Percentiles rank a stretch among this genome's conserved stretches.
phyloP scores from a whole-genome alignment of 1,140 invertebrate genomes.

The Drosophila sturtevanti region DNA sequence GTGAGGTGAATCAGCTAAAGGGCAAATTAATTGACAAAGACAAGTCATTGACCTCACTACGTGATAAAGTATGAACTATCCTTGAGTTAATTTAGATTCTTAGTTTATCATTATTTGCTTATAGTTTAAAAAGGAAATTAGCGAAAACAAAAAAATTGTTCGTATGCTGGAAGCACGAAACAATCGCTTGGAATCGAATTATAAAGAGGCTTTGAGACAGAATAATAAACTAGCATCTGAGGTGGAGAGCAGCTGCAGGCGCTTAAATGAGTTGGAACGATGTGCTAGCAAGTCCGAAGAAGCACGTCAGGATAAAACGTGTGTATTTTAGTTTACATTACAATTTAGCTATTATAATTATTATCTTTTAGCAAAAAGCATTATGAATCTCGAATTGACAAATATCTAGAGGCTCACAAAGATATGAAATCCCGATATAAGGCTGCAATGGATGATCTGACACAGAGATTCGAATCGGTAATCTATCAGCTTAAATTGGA shows the following conservation, averaged over 20 bases:
- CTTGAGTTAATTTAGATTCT: no score
- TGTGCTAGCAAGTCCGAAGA: conserved; percentile 16
- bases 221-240: conserved; percentile 54
- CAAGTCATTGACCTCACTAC: conserved; percentile 80
- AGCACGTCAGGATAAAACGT: conserved; percentile 22
- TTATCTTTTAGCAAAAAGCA: conserved; percentile 36
- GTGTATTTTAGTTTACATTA: background rate
- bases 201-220: conserved; percentile 42
- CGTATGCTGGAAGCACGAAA: conserved; percentile 45
- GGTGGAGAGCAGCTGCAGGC: conserved; percentile 40
- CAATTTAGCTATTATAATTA: background rate
- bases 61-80: conserved; percentile 35
- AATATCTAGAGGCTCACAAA: conserved; percentile 45
- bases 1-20: conserved; percentile 84
- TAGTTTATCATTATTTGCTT: background rate
- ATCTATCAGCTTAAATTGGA: conserved; percentile 48
- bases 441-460: conserved; percentile 52
- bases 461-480: conserved; percentile 49
- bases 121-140: conserved; percentile 29
- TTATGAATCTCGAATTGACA: conserved; percentile 45
- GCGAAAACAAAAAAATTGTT: conserved; percentile 28
- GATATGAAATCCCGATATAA: conserved; percentile 56
- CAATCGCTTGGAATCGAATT: conserved; percentile 55
- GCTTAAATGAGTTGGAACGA: conserved; percentile 36
- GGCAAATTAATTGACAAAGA: conserved; percentile 85